Evolutionary conservation across 2,797 vertebrate species (phyloP).

Genomic region (Tokudaia tokunoshimensis): DNA sequence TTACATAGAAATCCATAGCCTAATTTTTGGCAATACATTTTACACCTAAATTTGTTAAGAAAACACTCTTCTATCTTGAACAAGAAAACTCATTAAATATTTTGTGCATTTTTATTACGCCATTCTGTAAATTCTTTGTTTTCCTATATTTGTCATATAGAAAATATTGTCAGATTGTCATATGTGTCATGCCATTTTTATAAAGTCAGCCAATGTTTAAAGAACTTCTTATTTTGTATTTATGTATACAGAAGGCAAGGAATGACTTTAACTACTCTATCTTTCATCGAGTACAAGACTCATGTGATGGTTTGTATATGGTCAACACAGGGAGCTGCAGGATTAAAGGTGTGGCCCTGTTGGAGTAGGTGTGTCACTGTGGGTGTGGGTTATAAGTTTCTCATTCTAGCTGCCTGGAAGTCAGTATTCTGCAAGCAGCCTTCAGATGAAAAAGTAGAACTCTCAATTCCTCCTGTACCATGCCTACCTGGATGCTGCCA

Average conservation of each 20-base stretch:
- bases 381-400: no score
- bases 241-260: not conserved
- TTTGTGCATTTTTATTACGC: not conserved
- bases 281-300: not conserved
- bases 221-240: not conserved
- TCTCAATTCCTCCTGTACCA: no score
- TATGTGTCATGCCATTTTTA: not conserved
- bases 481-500: no score
- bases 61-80: not conserved
- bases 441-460: no score
- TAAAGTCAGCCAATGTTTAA: not conserved
- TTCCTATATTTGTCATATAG: not conserved
- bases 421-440: no score
- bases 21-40: not conserved
- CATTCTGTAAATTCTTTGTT: conserved; percentile 19
- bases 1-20: not conserved
- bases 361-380: no score
- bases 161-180: no score
- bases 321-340: no score
- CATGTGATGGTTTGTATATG: no score
- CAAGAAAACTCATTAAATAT: not conserved
- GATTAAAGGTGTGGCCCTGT: no score
- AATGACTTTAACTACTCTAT: not conserved
- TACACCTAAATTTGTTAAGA: not conserved
- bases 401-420: no score